Conservation (phyloP, 2,888 invertebrate species). For the Polydrusus tereticollis region DNA sequence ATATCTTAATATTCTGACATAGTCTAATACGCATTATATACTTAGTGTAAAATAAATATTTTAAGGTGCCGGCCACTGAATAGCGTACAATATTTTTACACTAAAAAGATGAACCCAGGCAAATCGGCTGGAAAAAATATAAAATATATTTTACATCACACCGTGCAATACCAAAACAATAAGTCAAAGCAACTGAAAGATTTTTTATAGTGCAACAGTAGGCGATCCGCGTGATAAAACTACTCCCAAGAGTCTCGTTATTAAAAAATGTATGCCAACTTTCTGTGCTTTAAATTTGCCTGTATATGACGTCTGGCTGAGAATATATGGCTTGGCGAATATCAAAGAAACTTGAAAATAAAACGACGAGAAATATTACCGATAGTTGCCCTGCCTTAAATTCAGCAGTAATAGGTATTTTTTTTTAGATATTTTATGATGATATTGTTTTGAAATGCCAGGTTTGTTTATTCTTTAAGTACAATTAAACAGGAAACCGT, state of each 20-base stretch:
- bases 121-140: conserved; percentile 28
- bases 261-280: conserved; percentile 64
- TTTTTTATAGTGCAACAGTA: conserved; percentile 47
- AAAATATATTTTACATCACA: conserved; percentile 32
- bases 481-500: too few species aligned
- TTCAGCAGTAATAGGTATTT: too few species aligned
- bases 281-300: conserved; percentile 63
- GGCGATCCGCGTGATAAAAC: conserved; percentile 55
- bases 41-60: too few species aligned
- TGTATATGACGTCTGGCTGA: conserved; percentile 56
- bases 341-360: conserved; percentile 40
- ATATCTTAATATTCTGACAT: too few species aligned
- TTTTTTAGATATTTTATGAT: too few species aligned
- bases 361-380: conserved; percentile 36
- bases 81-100: too few species aligned
- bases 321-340: conserved; percentile 52
- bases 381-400: conserved; percentile 36
- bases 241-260: conserved; percentile 63
- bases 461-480: too few species aligned
- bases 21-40: too few species aligned
- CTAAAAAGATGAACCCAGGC: too few species aligned
- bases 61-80: too few species aligned
- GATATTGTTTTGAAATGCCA: too few species aligned
- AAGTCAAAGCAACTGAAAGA: conserved; percentile 37
- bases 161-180: conserved; percentile 32